Percentiles rank a stretch among this genome's conserved stretches.
Evolutionary conservation across 2,888 invertebrate species (phyloP).

Genomic region (Bombyx huttoni): DNA sequence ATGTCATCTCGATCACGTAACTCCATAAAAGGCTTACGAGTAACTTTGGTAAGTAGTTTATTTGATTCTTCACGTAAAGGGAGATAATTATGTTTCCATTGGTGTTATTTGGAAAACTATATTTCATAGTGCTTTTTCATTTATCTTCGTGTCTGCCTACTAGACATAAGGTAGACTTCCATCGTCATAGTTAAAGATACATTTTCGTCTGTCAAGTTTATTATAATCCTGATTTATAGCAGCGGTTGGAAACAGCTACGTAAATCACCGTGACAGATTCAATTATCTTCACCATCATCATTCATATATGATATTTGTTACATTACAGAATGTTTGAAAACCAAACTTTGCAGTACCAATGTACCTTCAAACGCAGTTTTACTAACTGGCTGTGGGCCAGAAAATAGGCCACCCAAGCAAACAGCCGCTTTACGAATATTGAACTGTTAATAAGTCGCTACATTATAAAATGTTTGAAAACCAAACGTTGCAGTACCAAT

Average conservation of each 20-base stretch:
- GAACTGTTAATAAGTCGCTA: conserved; percentile 16
- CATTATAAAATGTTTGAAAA: too few species aligned
- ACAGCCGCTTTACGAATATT: conserved; percentile 22
- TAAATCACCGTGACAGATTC: not conserved
- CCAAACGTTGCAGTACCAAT: too few species aligned
- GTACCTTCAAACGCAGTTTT: conserved; percentile 29
- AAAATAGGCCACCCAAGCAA: conserved; percentile 26
- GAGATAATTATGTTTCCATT: too few species aligned
- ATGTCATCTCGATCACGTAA: not conserved
- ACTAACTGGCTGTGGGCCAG: conserved; percentile 36
- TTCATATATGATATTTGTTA: not conserved
- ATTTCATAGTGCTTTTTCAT: not conserved
- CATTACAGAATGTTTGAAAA: not conserved
- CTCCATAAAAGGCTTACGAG: not conserved
- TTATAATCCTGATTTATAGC: not conserved
- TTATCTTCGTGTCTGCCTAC: not conserved
- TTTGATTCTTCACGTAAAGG: too few species aligned
- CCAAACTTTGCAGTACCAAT: not conserved
- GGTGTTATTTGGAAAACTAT: too few species aligned
- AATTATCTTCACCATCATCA: not conserved
- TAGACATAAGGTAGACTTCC: not conserved
- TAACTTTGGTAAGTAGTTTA: not conserved
- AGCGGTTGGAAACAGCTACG: not conserved
- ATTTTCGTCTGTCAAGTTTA: not conserved
- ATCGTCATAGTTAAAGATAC: not conserved